Conservation (phyloP, 2,797 vertebrate species). For the Leptodactylus fallax region DNA sequence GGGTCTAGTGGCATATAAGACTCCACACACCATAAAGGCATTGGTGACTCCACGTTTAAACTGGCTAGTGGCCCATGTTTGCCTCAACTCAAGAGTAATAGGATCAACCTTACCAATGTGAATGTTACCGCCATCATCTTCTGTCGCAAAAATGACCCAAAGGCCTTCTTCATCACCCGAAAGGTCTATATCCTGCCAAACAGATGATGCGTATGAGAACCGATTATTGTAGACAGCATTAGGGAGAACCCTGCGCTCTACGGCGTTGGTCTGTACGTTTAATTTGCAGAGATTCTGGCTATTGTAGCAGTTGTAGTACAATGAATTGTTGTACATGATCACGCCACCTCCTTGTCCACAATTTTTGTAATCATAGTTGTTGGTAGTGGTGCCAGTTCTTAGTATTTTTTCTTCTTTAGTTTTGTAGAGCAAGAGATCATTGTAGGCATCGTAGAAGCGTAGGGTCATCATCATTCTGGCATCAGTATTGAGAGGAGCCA, state of each 20-base stretch:
- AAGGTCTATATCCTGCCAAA: slow-evolving; percentile 77
- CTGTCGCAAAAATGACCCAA: slow-evolving; percentile 79
- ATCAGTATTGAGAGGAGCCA: slow-evolving; percentile 72
- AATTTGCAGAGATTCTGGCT: slow-evolving; percentile 61
- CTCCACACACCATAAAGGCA: slow-evolving; percentile 69
- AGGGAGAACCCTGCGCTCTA: no score
- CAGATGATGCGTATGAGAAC: slow-evolving; percentile 75
- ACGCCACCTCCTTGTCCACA: slow-evolving; percentile 30
- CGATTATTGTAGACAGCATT: slow-evolving; percentile 62
- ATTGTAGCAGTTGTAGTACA: slow-evolving; percentile 49
- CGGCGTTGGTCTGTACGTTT: slow-evolving; percentile 63
- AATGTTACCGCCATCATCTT: slow-evolving; percentile 73
- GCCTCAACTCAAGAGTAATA: slow-evolving; percentile 57
- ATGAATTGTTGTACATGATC: slow-evolving; percentile 17
- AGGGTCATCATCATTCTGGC: slow-evolving; percentile 68
- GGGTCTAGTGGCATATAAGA: slow-evolving; percentile 65
- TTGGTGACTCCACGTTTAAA: slow-evolving; percentile 63
- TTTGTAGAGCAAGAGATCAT: slow-evolving; percentile 73
- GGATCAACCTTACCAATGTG: slow-evolving; percentile 69
- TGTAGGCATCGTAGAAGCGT: slow-evolving; percentile 71
- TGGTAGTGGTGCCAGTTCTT: no score
- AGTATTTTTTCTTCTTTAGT: rapidly evolving
- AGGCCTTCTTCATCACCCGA: slow-evolving; percentile 77
- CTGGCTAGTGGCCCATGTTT: slow-evolving; percentile 67
- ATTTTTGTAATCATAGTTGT: background rate